These are phyloP conservation scores for Perizoma flavofasciatum DNA, from an alignment of 2,888 invertebrate species.

Conservation along the genomic window DNA sequence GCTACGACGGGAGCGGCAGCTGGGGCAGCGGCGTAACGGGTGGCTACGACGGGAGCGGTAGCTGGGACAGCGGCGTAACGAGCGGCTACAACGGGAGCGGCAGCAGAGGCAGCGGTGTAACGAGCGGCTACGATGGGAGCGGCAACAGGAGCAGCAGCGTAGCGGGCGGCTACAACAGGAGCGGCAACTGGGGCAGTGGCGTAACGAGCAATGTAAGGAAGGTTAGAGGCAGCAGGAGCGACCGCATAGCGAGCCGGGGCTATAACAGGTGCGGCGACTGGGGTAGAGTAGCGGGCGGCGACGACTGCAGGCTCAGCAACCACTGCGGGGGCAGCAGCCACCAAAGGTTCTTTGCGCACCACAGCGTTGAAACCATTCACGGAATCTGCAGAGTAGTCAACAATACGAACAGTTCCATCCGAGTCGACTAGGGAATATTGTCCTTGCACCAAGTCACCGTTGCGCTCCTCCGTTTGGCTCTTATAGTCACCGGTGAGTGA, in stretches of 20 bases:
- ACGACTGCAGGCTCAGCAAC: conserved; percentile 53
- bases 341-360: conserved; percentile 68
- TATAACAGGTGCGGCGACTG: conserved; percentile 41
- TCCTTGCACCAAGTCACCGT: conserved; percentile 81
- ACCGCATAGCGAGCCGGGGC: conserved; percentile 43
- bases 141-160: conserved; percentile 39
- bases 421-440: conserved; percentile 72
- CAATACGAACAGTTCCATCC: conserved; percentile 70
- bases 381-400: conserved; percentile 72
- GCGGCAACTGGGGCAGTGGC: conserved; percentile 44
- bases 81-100: conserved; percentile 34
- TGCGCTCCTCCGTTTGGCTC: conserved; percentile 76
- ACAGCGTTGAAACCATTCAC: conserved; percentile 74
- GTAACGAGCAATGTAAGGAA: conserved; percentile 39
- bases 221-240: conserved; percentile 33
- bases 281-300: conserved; percentile 43
- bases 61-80: conserved; percentile 37
- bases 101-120: conserved; percentile 47
- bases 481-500: conserved; percentile 76
- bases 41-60: conserved; percentile 32
- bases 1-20: conserved; percentile 22
- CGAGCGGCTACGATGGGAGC: conserved; percentile 50
- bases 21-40: conserved; percentile 41
- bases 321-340: conserved; percentile 42
- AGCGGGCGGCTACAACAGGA: conserved; percentile 31